Percentiles rank a stretch among this genome's conserved stretches.
Evolutionary conservation across 2,113 vertebrate species (phyloP).

Genomic region (Danionella cerebrum): DNA sequence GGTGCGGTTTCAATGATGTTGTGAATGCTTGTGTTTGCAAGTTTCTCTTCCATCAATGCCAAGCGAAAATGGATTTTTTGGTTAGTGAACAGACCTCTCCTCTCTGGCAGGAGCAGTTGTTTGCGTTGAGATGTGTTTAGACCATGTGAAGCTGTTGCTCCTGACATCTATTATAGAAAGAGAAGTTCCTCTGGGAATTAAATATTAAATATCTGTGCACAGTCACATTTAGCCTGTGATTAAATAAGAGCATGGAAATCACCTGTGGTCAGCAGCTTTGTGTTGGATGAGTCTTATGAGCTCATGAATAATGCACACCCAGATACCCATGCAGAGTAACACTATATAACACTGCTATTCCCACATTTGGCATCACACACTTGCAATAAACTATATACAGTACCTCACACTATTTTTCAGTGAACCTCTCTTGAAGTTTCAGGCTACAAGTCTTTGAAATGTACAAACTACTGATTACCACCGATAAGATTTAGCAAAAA

Average conservation of each 20-base stretch:
- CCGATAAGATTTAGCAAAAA: too few species aligned
- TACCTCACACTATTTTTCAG: too few species aligned
- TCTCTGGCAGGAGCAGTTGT: neutral
- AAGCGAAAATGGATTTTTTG: conserved; percentile 21
- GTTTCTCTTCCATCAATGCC: neutral
- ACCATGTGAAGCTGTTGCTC: neutral
- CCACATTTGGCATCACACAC: too few species aligned
- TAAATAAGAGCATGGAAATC: neutral
- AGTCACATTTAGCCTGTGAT: neutral
- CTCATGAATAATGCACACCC: too few species aligned
- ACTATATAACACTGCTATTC: too few species aligned
- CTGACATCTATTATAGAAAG: neutral
- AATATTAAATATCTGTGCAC: neutral
- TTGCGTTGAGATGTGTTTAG: neutral
- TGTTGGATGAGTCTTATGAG: neutral
- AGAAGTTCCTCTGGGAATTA: neutral
- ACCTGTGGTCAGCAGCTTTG: neutral
- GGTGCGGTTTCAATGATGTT: too few species aligned
- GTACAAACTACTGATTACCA: too few species aligned
- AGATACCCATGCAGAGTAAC: too few species aligned
- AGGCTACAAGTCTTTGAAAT: too few species aligned
- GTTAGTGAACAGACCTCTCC: neutral
- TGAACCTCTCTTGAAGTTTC: too few species aligned
- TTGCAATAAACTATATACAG: too few species aligned
- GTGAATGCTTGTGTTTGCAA: neutral